phyloP scores from a whole-genome alignment of 2,113 vertebrate genomes.

The Choloepus hoffmanni region DNA sequence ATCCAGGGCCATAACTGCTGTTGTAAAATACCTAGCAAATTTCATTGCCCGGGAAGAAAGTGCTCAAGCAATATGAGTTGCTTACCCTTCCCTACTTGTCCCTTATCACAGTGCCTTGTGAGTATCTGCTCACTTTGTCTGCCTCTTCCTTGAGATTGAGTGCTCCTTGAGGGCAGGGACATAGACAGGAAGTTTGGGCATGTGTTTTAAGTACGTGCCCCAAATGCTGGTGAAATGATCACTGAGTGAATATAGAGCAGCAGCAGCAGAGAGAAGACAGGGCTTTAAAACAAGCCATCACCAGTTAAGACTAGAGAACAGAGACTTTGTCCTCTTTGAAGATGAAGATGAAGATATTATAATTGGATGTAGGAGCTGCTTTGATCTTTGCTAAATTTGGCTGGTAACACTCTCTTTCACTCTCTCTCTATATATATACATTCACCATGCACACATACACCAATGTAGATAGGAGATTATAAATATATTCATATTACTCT shows the following conservation, averaged over 20 bases:
- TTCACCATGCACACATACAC: too few relatives aligned
- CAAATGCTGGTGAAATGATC: not conserved
- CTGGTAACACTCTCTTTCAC: not conserved
- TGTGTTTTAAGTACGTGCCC: not conserved
- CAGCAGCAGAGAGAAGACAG: not conserved
- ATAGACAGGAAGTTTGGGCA: not conserved
- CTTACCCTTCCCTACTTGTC: not conserved
- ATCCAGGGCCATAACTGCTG: not conserved
- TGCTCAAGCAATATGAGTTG: not conserved
- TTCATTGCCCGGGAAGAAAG: conserved; percentile 19
- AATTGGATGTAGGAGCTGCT: not conserved
- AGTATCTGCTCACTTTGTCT: not conserved
- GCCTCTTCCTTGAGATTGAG: not conserved
- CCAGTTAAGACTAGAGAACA: not conserved
- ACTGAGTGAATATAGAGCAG: rapidly evolving
- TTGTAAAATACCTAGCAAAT: not conserved
- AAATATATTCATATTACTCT: not conserved
- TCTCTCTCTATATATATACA: not conserved
- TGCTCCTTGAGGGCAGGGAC: not conserved
- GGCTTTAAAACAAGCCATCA: not conserved
- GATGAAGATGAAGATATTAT: not conserved
- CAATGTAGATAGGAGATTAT: too few relatives aligned
- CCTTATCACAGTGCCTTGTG: not conserved
- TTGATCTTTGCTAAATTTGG: not conserved
- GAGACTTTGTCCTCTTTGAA: not conserved